Evolutionary conservation across 2,113 vertebrate genomes (phyloP).

Genomic region (Cryptotis parvus): DNA sequence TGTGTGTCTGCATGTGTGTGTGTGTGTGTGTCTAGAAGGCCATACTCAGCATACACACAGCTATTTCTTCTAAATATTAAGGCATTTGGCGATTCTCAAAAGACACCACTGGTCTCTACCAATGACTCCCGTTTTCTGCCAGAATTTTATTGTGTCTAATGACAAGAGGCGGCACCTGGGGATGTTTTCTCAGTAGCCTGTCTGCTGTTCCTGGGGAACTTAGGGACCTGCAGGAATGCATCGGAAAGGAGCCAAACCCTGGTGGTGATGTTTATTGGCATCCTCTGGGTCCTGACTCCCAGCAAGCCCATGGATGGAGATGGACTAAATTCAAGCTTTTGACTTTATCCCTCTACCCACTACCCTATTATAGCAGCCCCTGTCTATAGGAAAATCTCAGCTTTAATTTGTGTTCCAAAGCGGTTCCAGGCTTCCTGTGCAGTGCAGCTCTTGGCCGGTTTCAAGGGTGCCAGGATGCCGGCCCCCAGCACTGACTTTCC

Average conservation of each 20-base stretch:
- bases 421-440: background rate
- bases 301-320: background rate
- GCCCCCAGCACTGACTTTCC: background rate
- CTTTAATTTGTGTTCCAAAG: background rate
- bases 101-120: background rate
- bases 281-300: background rate
- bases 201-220: background rate
- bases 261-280: background rate
- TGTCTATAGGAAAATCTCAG: background rate
- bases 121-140: background rate
- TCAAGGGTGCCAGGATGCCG: rapidly evolving
- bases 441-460: background rate
- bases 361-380: background rate
- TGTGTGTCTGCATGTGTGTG: background rate
- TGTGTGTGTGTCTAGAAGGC: background rate
- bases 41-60: background rate
- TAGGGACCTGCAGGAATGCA: background rate
- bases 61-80: background rate
- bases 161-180: background rate
- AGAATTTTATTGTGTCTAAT: background rate
- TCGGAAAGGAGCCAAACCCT: background rate
- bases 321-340: background rate
- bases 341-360: too few relatives aligned
- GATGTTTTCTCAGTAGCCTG: background rate
- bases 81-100: background rate